Evolutionary conservation across 2,888 invertebrate genomes (phyloP).

Genomic region (Diarsia rubi): DNA sequence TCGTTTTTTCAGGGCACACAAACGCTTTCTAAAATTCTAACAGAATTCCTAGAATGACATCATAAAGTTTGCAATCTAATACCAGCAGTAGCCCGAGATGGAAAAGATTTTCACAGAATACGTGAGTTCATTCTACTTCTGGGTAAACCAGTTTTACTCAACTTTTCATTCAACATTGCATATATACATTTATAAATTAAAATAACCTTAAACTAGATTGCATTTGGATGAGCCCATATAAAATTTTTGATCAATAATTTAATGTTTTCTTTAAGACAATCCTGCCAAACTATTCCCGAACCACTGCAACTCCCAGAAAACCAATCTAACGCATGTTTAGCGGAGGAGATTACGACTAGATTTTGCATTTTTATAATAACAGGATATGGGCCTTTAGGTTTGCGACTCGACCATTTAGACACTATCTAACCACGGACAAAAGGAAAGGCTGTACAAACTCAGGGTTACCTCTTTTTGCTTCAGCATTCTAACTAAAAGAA

Average conservation of each 20-base stretch:
- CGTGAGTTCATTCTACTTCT: not conserved
- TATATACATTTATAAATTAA: not conserved
- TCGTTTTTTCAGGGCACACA: not conserved
- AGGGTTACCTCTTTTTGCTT: conserved; percentile 1
- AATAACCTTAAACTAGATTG: not conserved
- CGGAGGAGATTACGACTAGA: not conserved
- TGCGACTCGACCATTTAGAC: not conserved
- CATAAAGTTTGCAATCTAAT: not conserved
- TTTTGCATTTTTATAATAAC: not conserved
- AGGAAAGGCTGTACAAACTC: conserved; percentile 13
- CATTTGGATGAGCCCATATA: not conserved
- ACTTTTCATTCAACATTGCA: not conserved
- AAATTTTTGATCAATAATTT: not conserved
- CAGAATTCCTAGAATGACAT: not conserved
- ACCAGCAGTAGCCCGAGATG: not conserved
- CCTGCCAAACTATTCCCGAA: no score
- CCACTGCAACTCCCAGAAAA: no score
- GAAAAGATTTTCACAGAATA: not conserved
- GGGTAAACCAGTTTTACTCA: not conserved
- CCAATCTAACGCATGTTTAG: no score
- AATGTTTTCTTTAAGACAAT: no score
- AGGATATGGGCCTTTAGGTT: not conserved
- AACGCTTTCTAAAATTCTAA: not conserved
- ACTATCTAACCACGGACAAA: conserved; percentile 14
- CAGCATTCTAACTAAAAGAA: conserved; percentile 13